These are phyloP conservation scores for Gastrophryne carolinensis DNA, from an alignment of 2,797 vertebrate genomes.

Conservation along the genomic window DNA sequence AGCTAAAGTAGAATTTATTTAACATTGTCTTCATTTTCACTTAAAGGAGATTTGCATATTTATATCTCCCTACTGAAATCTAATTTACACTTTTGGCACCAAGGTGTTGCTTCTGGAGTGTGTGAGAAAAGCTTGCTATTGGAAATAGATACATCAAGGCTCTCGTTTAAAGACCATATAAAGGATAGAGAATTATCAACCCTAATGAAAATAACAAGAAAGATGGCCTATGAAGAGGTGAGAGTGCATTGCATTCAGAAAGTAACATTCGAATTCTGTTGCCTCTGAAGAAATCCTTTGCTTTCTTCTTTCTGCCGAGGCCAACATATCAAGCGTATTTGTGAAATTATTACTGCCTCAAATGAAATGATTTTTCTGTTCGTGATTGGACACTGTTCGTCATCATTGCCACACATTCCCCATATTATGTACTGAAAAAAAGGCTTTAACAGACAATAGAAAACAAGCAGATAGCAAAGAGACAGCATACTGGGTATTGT, in stretches of 20 bases:
- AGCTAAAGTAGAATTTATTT: neutral
- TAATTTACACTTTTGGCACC: constrained; percentile 49
- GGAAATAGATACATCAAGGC: constrained; percentile 52
- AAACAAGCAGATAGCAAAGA: neutral
- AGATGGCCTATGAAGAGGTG: neutral
- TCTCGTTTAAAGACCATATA: neutral
- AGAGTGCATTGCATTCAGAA: constrained; percentile 35
- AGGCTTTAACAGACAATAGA: neutral
- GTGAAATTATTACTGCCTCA: constrained; percentile 11
- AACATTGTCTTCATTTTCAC: constrained; percentile 2
- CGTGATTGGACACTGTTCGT: neutral
- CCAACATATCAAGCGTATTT: constrained; percentile 10
- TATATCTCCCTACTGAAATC: constrained; percentile 53
- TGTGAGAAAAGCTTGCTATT: constrained; percentile 38
- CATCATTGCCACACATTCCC: neutral
- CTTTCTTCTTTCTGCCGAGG: constrained; percentile 2
- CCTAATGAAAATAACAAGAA: constrained; percentile 20
- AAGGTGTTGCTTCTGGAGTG: constrained; percentile 34
- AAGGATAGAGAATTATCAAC: constrained; percentile 44
- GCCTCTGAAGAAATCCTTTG: constrained; percentile 44
- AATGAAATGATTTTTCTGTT: neutral
- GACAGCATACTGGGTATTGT: too few relatives aligned
- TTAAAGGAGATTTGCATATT: constrained; percentile 26
- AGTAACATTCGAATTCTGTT: constrained; percentile 47
- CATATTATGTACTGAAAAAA: neutral